Conservation (phyloP, 1,140 invertebrate genomes). For the Drosophila equinoxialis region DNA sequence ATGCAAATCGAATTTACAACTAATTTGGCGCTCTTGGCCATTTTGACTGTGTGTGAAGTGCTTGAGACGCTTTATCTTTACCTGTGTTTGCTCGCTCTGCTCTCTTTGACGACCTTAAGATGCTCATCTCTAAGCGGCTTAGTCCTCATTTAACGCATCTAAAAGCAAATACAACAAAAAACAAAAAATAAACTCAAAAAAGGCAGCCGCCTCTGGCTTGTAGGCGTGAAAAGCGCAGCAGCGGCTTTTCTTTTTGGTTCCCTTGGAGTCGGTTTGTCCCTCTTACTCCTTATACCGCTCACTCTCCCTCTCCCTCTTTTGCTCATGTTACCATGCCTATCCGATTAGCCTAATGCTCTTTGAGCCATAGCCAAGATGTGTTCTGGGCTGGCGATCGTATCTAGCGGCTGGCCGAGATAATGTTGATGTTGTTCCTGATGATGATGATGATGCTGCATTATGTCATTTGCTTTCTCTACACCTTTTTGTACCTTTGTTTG, state of each 20-base stretch:
- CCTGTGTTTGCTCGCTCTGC: constrained; percentile 18
- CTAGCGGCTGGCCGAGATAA: constrained; percentile 8
- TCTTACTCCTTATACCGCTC: constrained; percentile 15
- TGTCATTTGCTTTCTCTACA: constrained; percentile 79
- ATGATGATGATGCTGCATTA: constrained; percentile 68
- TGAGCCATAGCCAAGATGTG: constrained; percentile 32
- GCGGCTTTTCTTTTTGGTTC: constrained; percentile 53
- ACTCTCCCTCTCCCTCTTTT: constrained; percentile 37
- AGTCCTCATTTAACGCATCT: constrained; percentile 63
- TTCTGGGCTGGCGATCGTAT: constrained; percentile 25
- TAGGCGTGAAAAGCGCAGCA: constrained; percentile 77
- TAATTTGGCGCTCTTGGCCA: constrained; percentile 50
- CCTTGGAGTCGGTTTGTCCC: constrained; percentile 18
- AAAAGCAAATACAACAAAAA: constrained; percentile 52
- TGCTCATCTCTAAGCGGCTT: constrained; percentile 61
- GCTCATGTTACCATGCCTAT: constrained; percentile 49
- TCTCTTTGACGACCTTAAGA: constrained; percentile 21
- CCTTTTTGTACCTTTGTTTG: constrained; percentile 42
- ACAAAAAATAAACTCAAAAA: neutral
- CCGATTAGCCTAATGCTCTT: constrained; percentile 78
- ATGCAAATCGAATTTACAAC: constrained; percentile 72
- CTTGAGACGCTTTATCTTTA: constrained; percentile 33
- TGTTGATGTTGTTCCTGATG: constrained; percentile 5
- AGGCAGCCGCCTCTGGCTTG: constrained; percentile 14
- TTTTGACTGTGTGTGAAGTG: constrained; percentile 35